phyloP scores from a whole-genome alignment of 2,797 vertebrate genomes.

The Hippocampus kuda region DNA sequence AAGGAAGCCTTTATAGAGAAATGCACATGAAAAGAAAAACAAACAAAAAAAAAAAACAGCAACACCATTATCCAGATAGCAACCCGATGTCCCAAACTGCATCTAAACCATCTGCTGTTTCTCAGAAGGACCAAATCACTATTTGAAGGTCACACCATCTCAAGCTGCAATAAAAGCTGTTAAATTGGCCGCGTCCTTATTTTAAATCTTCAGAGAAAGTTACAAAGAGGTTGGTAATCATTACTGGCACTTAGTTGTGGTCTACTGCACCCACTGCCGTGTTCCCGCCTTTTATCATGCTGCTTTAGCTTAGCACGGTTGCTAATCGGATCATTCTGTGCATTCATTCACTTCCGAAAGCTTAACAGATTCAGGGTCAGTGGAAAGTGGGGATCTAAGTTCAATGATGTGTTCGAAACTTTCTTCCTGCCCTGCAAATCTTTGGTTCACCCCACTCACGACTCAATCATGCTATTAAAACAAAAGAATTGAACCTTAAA shows the following conservation, averaged over 20 bases:
- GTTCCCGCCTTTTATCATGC: neutral
- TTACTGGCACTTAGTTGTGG: neutral
- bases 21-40: slow-evolving; percentile 2
- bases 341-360: neutral
- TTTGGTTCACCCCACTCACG: too few relatives aligned
- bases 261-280: neutral
- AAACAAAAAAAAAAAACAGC: neutral
- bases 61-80: neutral
- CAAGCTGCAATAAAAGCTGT: neutral
- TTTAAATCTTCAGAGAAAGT: neutral
- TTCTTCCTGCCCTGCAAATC: too few relatives aligned
- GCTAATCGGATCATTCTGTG: neutral
- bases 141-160: neutral
- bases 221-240: neutral
- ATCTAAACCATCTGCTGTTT: neutral
- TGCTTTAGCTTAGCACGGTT: neutral
- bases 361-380: neutral
- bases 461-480: too few relatives aligned
- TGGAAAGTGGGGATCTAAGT: neutral
- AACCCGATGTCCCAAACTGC: neutral
- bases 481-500: too few relatives aligned
- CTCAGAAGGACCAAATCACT: neutral
- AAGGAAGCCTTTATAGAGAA: neutral
- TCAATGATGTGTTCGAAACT: too few relatives aligned
- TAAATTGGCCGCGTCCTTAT: neutral